Percentiles rank a stretch among this genome's conserved stretches.
Evolutionary conservation across 2,113 vertebrate genomes (phyloP).

Genomic region (Myiozetetes cayanensis): DNA sequence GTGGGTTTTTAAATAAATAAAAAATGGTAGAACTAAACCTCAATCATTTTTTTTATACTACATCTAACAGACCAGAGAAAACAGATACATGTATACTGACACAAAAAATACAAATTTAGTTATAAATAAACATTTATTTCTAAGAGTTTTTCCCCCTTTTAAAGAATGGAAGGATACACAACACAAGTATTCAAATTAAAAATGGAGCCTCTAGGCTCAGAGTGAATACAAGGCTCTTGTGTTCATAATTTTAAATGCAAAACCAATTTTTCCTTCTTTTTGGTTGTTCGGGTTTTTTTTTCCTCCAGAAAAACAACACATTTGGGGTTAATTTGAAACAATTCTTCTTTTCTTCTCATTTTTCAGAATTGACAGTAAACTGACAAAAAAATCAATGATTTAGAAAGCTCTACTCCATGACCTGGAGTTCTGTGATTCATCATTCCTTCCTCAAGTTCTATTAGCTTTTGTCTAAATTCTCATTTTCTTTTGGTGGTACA

Average conservation of each 20-base stretch:
- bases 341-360: background rate
- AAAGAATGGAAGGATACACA: background rate
- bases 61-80: background rate
- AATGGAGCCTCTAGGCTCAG: background rate
- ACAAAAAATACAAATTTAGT: background rate
- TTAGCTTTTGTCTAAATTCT: background rate
- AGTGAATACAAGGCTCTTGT: background rate
- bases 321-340: background rate
- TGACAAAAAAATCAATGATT: background rate
- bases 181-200: background rate
- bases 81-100: accelerated
- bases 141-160: background rate
- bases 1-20: background rate
- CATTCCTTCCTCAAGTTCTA: background rate
- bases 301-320: background rate
- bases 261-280: background rate
- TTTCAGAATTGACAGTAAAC: background rate
- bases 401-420: background rate
- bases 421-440: constrained; percentile 1
- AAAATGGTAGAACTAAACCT: background rate
- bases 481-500: background rate
- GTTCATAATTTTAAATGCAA: background rate
- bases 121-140: background rate
- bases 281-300: background rate
- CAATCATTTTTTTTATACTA: background rate